Base-by-base conservation (phyloP, 2,797 vertebrate genomes). In the Allobates femoralis region DNA sequence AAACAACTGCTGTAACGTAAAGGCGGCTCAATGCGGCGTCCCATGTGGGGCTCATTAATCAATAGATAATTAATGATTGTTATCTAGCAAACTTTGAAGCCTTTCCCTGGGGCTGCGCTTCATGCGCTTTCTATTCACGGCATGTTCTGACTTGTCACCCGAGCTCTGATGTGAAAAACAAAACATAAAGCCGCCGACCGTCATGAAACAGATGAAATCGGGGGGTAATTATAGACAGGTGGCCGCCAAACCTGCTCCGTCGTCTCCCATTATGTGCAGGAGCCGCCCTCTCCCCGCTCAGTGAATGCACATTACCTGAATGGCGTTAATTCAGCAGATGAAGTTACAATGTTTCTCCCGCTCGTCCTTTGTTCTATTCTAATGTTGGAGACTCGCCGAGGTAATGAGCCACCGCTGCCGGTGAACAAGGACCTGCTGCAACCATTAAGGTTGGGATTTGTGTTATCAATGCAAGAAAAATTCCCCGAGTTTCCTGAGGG, bases 31-130 rank as follows among this genome's bases (percentile, higher is more conserved):
- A 14, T 73, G 78, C 55, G 18, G 76, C 19, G 28, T 46, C 77
- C 56, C 86, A 30, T 55, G 60, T 41, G 86, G 64, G 86, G 73
- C 53, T 83, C 78, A 79, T 83, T 87, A 83, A 87, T 83, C 75
- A 73, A 53, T 53, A 67, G 55, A 18, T 74, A 84, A 84, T 87
- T 83, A 87, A 84, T 73, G 81, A 74, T 84, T 64, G 66, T 79
- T 79, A 79, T 73, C 64, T 30, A 51, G 75, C 76, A 64, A 83
- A 74, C 56, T 67, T 51, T 73, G 50, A 30, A 41, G 26, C 3
- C 18, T 58, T 15, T 75, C 74, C 86, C 18, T 11, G n/a, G 78
- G 74, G 86, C 34, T 28, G 26, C 41, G 34, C 64, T 41, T 55
- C 41, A 7, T 62, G 37, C 32, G 34, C 14, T 67, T 83, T 53